These are phyloP conservation scores for Drosophila borealis DNA, from an alignment of 2,888 invertebrate genomes.

Conservation along the genomic window DNA sequence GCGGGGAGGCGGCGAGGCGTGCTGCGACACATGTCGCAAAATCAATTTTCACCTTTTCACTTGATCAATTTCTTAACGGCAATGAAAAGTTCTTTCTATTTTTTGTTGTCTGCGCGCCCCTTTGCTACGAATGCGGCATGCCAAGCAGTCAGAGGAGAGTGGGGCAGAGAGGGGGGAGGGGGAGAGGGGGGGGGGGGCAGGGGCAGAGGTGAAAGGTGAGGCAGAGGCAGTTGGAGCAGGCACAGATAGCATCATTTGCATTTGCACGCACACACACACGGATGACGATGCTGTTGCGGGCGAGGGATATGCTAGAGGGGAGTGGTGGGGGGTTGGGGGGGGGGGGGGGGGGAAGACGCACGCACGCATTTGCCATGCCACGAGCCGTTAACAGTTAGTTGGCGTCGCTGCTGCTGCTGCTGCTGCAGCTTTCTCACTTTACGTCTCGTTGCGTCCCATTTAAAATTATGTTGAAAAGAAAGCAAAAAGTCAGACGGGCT, in stretches of 20 bases:
- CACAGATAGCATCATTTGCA: slow-evolving; percentile 77
- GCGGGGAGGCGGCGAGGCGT: neutral
- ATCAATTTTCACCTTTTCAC: slow-evolving; percentile 81
- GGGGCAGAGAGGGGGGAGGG: neutral
- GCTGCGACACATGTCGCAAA: slow-evolving; percentile 71
- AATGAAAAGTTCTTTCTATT: slow-evolving; percentile 70
- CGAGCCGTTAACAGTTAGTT: slow-evolving; percentile 78
- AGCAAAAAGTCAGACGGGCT: slow-evolving; percentile 13
- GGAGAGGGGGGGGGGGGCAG: neutral
- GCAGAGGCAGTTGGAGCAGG: slow-evolving; percentile 19
- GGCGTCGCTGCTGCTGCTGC: slow-evolving; percentile 40
- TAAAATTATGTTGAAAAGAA: slow-evolving; percentile 74
- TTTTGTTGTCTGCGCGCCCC: slow-evolving; percentile 16
- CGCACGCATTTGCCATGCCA: slow-evolving; percentile 62
- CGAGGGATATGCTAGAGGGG: neutral
- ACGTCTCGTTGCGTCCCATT: slow-evolving; percentile 80
- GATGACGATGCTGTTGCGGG: slow-evolving; percentile 17
- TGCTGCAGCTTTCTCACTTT: slow-evolving; percentile 76
- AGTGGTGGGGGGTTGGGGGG: neutral
- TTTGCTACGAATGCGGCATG: slow-evolving; percentile 60
- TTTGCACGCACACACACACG: slow-evolving; percentile 49
- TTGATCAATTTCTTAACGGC: slow-evolving; percentile 81
- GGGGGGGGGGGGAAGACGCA: slow-evolving; percentile 10
- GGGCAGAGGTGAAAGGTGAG: neutral
- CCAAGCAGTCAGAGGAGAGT: slow-evolving; percentile 43